Base-by-base conservation (phyloP, 1,140 invertebrate species). In the Musca vetustissima region DNA sequence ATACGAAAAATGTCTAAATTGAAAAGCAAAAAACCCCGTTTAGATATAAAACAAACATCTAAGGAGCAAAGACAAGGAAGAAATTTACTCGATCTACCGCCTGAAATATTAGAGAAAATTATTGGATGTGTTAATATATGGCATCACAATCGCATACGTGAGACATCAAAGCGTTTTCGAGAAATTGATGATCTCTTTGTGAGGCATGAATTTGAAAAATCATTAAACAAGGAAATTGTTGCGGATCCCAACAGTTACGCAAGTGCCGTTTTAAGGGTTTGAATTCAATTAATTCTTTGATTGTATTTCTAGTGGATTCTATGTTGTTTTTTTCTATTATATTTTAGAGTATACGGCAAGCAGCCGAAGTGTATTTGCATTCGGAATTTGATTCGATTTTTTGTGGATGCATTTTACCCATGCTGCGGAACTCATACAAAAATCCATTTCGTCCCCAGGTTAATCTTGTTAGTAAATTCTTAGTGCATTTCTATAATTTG, bases 11-110 rank as follows among this genome's bases (percentile, higher is more conserved):
- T 43, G 36, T 43, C 36, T 43, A 43, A 43, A 43, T 43, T 43
- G 13, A 43, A 13, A 43, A 8, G 36, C 36, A 43, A 43, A 43
- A 43, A 13, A 13, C 36, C 36, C 6, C 36, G 36, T 9, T 13
- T 43, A 11, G 36, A 43, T 43, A 6, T 43, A 9, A 43, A 43
- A 9, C 36, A 43, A 9, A 11, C 4, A 43, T 43, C 11, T 13
- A 43, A 43, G 11, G 36, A 9, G 6, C 4, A 32, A 32, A 32
- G 9, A 32, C 28, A 32, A 32, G 36, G 11, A 13, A 43, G 11
- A 25, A 69, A 69, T 36, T 21, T 69, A 8, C 83, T 83, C 19
- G 86, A 86, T 25, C 80, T 90, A 25, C 69, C 69, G 11, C 53
- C 66, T 15, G 69, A 70, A 21, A 13, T 70, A 6, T 17, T 70